Evolutionary conservation across 2,113 vertebrate species (phyloP).

Genomic region (Mobula hypostoma): DNA sequence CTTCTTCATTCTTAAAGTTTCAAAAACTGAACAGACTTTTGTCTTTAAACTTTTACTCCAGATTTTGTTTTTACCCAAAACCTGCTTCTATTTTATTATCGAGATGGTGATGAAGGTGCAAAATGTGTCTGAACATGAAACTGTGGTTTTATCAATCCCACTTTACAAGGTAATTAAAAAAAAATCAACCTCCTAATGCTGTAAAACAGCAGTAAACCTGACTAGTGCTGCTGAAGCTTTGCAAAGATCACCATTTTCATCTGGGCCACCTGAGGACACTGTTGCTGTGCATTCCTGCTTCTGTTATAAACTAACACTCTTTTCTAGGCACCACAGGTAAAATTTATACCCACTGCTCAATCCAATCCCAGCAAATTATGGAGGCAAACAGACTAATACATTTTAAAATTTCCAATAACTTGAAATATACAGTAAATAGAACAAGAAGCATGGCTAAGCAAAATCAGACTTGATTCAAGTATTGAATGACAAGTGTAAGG

Average conservation of each 20-base stretch:
- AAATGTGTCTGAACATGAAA: background rate
- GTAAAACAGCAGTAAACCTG: background rate
- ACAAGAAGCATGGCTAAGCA: background rate
- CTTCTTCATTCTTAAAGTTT: background rate
- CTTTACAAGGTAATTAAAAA: background rate
- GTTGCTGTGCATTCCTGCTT: background rate
- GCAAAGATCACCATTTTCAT: constrained; percentile 6
- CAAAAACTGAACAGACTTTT: background rate
- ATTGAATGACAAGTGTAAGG: background rate
- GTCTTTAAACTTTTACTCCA: background rate
- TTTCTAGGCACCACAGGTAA: background rate
- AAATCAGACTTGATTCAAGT: background rate
- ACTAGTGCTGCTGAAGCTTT: background rate
- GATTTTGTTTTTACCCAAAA: background rate
- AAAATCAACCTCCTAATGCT: background rate
- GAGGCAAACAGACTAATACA: background rate
- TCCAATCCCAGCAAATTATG: background rate
- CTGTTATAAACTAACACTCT: too few relatives aligned
- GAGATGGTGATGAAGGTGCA: background rate
- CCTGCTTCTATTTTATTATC: background rate
- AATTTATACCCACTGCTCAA: background rate
- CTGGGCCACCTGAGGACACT: constrained; percentile 30
- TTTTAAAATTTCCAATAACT: background rate
- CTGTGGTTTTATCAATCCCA: background rate
- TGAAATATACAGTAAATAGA: too few relatives aligned